Evolutionary conservation across 2,888 invertebrate species (phyloP).

Genomic region (Scaptomyza polygonia): DNA sequence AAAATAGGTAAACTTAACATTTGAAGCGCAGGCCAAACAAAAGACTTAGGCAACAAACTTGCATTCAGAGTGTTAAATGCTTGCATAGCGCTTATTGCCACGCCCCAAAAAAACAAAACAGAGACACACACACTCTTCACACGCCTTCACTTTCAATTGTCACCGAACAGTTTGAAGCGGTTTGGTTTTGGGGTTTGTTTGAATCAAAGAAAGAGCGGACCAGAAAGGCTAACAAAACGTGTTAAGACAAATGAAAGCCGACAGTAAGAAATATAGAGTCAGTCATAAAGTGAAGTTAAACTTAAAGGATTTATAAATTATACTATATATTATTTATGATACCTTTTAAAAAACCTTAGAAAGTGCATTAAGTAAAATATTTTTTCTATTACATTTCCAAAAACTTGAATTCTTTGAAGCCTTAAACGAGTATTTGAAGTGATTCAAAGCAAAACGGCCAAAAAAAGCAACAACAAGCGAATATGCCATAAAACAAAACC

Average conservation of each 20-base stretch:
- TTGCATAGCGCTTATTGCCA: slow-evolving; percentile 45
- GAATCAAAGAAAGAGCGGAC: neutral
- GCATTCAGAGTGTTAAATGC: slow-evolving; percentile 18
- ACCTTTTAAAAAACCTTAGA: neutral
- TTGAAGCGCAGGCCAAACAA: slow-evolving; percentile 35
- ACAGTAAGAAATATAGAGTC: neutral
- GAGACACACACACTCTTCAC: slow-evolving; percentile 5
- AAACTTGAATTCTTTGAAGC: slow-evolving; percentile 26
- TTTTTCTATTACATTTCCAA: slow-evolving; percentile 3
- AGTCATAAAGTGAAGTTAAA: too few relatives aligned
- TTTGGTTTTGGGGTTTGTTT: neutral
- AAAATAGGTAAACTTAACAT: slow-evolving; percentile 36
- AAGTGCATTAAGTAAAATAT: neutral
- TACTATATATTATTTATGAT: slow-evolving; percentile 1
- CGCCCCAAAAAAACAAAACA: slow-evolving; percentile 23
- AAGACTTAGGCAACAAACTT: slow-evolving; percentile 73
- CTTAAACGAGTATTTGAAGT: slow-evolving; percentile 28
- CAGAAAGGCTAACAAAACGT: slow-evolving; percentile 10
- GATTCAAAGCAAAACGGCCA: slow-evolving; percentile 15
- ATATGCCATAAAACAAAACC: slow-evolving; percentile 27
- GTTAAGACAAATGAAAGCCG: slow-evolving; percentile 37
- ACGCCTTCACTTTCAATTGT: slow-evolving; percentile 49
- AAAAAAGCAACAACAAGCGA: slow-evolving; percentile 23
- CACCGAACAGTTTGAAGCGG: slow-evolving; percentile 27
- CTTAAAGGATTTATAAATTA: too few relatives aligned